Evolutionary conservation across 2,113 vertebrate genomes (phyloP).

Genomic region (Nothocercus julius): DNA sequence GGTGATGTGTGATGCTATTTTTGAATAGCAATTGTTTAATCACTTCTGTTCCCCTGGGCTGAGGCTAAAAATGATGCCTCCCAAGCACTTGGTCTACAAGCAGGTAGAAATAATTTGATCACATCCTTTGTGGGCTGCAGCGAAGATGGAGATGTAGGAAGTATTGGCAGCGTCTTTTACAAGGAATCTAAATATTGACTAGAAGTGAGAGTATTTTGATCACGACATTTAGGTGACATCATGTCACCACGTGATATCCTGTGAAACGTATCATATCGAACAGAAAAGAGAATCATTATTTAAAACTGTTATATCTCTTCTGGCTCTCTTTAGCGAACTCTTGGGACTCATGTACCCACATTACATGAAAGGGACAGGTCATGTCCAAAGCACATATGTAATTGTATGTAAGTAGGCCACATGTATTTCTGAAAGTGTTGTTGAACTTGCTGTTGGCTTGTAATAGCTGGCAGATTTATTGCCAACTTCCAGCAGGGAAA

Average conservation of each 20-base stretch:
- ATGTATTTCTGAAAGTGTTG: neutral
- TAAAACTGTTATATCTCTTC: neutral
- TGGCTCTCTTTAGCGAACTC: neutral
- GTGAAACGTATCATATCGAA: neutral
- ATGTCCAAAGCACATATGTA: neutral
- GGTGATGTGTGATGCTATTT: conserved; percentile 59
- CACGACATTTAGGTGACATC: neutral
- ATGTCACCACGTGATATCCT: neutral
- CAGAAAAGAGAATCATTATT: neutral
- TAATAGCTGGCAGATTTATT: neutral
- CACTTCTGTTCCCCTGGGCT: conserved; percentile 51
- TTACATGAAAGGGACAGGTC: neutral
- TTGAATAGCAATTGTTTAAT: conserved; percentile 68
- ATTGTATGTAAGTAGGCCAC: neutral
- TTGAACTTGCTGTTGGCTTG: neutral
- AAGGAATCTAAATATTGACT: conserved; percentile 26
- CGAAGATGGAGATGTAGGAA: neutral
- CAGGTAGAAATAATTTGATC: conserved; percentile 59
- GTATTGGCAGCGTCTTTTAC: neutral
- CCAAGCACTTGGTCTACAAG: conserved; percentile 38
- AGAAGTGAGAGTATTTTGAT: conserved; percentile 17
- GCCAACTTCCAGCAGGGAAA: neutral
- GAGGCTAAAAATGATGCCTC: conserved; percentile 46
- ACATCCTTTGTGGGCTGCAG: neutral
- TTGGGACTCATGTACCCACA: neutral